These are phyloP conservation scores for Stegodyphus mimosarum DNA, from an alignment of 1,140 invertebrate genomes.

Conservation along the genomic window DNA sequence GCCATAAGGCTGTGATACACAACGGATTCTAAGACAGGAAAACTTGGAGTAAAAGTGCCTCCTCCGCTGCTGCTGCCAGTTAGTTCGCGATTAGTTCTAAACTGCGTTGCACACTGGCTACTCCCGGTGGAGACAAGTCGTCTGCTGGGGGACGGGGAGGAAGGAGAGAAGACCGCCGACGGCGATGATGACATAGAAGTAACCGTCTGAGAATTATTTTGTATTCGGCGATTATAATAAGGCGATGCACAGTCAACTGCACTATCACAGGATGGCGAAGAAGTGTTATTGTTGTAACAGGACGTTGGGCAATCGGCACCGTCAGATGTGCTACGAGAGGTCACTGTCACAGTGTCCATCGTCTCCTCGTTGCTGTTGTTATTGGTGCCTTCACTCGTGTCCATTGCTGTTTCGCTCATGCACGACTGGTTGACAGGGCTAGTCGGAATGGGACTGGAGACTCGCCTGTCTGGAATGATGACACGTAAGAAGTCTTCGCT, in stretches of 20 bases:
- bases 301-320: background rate
- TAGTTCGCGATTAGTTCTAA: conserved; percentile 36
- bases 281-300: conserved; percentile 7
- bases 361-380: background rate
- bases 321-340: background rate
- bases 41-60: conserved; percentile 30
- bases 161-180: background rate
- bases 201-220: conserved; percentile 12
- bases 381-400: background rate
- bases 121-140: background rate
- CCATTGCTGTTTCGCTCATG: background rate
- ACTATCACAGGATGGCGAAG: conserved; percentile 16
- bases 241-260: conserved; percentile 11
- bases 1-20: conserved; percentile 63
- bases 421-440: background rate
- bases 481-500: conserved; percentile 60
- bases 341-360: background rate
- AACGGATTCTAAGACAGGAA: conserved; percentile 61
- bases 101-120: conserved; percentile 53
- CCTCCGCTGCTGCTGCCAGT: background rate
- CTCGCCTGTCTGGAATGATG: conserved; percentile 44
- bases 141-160: background rate
- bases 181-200: background rate
- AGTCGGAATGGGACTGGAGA: conserved; percentile 45
- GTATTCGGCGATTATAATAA: background rate